A percentile compares a stretch with the other conserved stretches of the same genome.
Conservation (phyloP, 2,113 vertebrate species). For the Aphelocoma coerulescens region DNA sequence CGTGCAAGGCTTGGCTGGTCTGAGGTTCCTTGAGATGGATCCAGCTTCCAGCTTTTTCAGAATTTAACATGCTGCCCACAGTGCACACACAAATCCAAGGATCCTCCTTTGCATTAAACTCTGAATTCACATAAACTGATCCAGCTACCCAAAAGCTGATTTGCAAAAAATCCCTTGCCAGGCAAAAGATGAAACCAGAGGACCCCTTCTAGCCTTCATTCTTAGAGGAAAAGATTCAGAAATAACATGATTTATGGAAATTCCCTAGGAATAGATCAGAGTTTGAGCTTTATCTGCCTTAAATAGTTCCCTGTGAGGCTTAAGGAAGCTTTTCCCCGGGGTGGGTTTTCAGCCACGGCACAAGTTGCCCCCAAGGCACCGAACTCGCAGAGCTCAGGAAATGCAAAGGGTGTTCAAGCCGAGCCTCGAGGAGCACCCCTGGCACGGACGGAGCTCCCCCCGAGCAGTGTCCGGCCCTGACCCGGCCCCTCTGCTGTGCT, state of each 20-base stretch:
- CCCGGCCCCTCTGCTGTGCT: background rate
- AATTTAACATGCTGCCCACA: background rate
- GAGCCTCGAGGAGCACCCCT: background rate
- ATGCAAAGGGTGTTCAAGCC: background rate
- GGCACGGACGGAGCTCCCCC: accelerated
- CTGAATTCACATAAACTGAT: background rate
- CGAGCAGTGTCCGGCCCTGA: accelerated
- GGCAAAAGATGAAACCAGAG: background rate
- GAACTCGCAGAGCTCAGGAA: background rate
- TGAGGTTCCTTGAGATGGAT: background rate
- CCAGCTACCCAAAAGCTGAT: background rate
- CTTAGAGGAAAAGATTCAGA: background rate
- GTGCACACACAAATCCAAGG: background rate
- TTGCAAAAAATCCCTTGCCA: background rate
- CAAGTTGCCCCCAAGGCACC: background rate
- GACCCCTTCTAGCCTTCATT: background rate
- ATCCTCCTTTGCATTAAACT: background rate
- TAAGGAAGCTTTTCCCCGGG: background rate
- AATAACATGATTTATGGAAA: background rate
- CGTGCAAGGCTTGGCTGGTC: background rate
- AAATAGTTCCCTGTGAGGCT: background rate
- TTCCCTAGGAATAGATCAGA: background rate
- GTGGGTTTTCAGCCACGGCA: background rate
- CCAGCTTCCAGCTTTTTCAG: background rate
- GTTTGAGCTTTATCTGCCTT: background rate